phyloP scores from a whole-genome alignment of 1,140 invertebrate species.

The Cepaea nemoralis region DNA sequence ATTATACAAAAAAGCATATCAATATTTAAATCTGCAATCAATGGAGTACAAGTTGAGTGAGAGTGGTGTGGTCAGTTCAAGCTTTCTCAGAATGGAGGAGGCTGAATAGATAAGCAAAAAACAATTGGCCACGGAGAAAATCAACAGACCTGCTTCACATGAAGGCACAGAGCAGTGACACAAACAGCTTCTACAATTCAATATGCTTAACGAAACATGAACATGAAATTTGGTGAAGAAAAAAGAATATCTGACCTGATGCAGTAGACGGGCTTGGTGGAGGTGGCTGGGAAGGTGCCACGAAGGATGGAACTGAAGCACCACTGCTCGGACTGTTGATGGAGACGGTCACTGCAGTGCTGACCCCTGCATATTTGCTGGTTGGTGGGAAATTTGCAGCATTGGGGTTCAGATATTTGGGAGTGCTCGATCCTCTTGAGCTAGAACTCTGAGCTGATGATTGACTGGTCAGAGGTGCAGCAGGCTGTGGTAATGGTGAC shows the following conservation, averaged over 20 bases:
- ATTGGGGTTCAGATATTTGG: constrained; percentile 41
- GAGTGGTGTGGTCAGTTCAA: no score
- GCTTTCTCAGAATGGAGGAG: no score
- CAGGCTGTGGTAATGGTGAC: constrained; percentile 3
- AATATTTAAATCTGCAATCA: no score
- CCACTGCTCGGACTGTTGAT: neutral
- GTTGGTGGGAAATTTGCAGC: constrained; percentile 38
- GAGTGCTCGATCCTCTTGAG: constrained; percentile 10
- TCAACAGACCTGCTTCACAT: no score
- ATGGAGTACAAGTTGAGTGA: no score
- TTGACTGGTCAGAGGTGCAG: neutral
- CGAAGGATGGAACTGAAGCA: neutral
- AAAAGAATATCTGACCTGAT: neutral
- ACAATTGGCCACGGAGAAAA: no score
- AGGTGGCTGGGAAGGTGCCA: neutral
- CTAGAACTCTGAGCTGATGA: neutral
- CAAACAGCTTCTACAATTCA: no score
- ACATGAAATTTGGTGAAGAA: no score
- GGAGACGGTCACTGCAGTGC: neutral
- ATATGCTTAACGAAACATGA: no score
- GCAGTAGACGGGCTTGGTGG: constrained; percentile 13
- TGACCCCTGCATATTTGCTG: constrained; percentile 18
- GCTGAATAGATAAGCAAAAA: no score
- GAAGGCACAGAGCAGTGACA: no score
- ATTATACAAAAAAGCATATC: no score